Conservation (phyloP, 2,888 invertebrate species). For the Exephanes ischioxanthus region DNA sequence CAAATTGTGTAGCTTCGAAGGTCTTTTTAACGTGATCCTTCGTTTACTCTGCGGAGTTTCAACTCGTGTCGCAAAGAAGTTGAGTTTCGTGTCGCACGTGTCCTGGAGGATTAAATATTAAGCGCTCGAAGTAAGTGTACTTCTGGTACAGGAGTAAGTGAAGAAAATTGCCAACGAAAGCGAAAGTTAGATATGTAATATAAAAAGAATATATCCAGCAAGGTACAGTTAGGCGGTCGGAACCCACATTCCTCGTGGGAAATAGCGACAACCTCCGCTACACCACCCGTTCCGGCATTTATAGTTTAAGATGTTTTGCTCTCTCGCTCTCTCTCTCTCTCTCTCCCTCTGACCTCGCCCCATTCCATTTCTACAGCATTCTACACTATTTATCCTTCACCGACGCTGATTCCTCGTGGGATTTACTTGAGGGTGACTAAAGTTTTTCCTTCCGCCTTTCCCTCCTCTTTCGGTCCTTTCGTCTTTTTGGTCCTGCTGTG, state of each 20-base stretch:
- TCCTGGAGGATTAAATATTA: neutral
- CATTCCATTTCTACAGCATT: conserved; percentile 12
- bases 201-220: conserved; percentile 20
- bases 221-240: conserved; percentile 41
- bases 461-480: neutral
- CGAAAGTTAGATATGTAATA: conserved; percentile 22
- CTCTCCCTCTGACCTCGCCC: conserved; percentile 9
- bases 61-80: neutral
- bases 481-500: neutral
- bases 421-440: conserved; percentile 58
- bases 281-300: conserved; percentile 45
- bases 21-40: neutral
- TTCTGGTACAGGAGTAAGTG: neutral
- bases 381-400: conserved; percentile 49
- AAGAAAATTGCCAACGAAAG: neutral
- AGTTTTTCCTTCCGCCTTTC: conserved; percentile 36
- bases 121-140: neutral
- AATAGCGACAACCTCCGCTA: conserved; percentile 44
- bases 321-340: conserved; percentile 5
- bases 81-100: neutral
- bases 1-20: neutral
- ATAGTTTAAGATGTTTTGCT: conserved; percentile 54
- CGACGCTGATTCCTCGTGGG: conserved; percentile 63
- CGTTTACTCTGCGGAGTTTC: neutral
- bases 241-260: conserved; percentile 53